Evolutionary conservation across 2,888 invertebrate species (phyloP), one percentile per base, ranked within the genome.

Genomic region (Cabera pusaria): DNA sequence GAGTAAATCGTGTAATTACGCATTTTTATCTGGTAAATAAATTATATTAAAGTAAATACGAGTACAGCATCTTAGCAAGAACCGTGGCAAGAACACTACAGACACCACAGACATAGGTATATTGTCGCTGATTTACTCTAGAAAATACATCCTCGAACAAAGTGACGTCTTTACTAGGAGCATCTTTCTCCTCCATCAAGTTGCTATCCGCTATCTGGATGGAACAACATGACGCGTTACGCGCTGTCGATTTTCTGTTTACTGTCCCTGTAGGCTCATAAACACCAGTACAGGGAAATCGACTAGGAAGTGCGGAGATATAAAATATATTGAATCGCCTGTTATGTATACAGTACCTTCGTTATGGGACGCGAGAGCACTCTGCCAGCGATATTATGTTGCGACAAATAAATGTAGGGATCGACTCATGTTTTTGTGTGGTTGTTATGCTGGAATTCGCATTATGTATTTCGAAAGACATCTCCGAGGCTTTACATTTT

Each of bases 221-320:
- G 48, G 23, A 52, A 57, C 51, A 46, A 49, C 50, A 50, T 34
- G 39, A 44, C 34, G 27, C 40, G 53, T 46, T 44, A 50, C 47
- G 44, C 49, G 35, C 42, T 42, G 41, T 51, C 56, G 52, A 52
- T 57, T 56, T 56, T 52, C 53, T 56, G 50, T 62, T 65, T 59
- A 65, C 59, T 47, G 44, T 50, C 55, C 67, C 58, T 49, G 41
- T 49, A 48, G 59, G 52, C 52, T 41, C 59, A 61, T 66, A 67
- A 66, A 64, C 60, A 59, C 56, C 54, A 51, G 52, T 51, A 56
- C 53, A 52, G 50, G 51, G 55, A 64, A 59, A 66, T 64, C 53
- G 61, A 59, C 56, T 52, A 52, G 56, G 55, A 63, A 52, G 49
- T 54, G 47, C 33, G 54, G 48, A 52, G 41, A 49, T 54, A 56